Evolutionary conservation across 2,888 invertebrate genomes (phyloP), one percentile per base, ranked within the genome.

Genomic region (Molorchus minor): DNA sequence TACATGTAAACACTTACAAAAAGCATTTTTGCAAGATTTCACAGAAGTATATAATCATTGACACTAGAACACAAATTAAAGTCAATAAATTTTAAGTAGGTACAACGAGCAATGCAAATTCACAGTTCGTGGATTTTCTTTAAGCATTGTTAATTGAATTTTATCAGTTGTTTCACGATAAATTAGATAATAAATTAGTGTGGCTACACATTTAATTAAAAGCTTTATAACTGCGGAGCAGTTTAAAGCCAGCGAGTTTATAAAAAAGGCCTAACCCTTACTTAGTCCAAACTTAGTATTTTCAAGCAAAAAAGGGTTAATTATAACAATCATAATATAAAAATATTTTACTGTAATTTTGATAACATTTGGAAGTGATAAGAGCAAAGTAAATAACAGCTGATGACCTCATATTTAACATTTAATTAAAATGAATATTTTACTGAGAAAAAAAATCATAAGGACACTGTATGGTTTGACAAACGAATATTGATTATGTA

Each of bases 91-190:
- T 38, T 30, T n/a, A n/a, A n/a, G n/a, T n/a, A n/a, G n/a, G n/a
- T n/a, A 20, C 20, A 38, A 38, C 25, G 5, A 20, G 10, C 16
- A 47, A 16, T 17, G 19, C 21, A 36, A 35, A 47, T 47, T 47
- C 36, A 13, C 47, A 12, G 35, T 49, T 43, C 20, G 43, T 21
- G 43, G 29, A 43, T 40, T 43, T 56, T 43, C 49, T 56, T 47
- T 12, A 35, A 49, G 35, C 56, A 56, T 49, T 36, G 43, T 46
- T 56, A 43, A 47, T 56, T 56, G 43, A 56, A n/a, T 43, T 41
- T 56, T 56, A 56, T 56, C 56, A 49, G 55, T 47, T 30, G 16
- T 41, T 49, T 49, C 13, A 25, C 13, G 56, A 56, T 56, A 49
- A 40, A 47, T 43, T 8, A 29, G 56, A 56, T 56, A 56, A 56